Evolutionary conservation across 2,888 invertebrate genomes (phyloP).

Genomic region (Clusia tigrina): DNA sequence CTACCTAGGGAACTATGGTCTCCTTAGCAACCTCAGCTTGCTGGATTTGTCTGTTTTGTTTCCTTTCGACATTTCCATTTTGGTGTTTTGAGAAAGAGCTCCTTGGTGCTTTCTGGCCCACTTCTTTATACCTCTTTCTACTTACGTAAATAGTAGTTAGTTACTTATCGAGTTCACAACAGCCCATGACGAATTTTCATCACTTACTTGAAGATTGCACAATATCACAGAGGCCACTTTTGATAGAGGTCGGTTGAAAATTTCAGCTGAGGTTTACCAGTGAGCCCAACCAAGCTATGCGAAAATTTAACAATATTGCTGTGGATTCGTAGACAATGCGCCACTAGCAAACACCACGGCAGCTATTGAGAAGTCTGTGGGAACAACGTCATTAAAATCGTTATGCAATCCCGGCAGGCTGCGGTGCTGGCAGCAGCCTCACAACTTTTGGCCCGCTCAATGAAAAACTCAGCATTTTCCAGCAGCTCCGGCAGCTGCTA

Average conservation of each 20-base stretch:
- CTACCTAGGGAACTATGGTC: no score
- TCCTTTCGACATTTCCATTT: no score
- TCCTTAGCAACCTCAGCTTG: no score
- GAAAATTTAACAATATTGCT: constrained; percentile 9
- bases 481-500: not conserved
- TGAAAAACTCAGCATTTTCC: constrained; percentile 6
- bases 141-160: no score
- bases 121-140: no score
- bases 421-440: constrained; percentile 3
- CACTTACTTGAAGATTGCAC: constrained; percentile 4
- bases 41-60: no score
- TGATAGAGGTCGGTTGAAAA: not conserved
- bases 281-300: not conserved
- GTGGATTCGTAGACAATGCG: not conserved
- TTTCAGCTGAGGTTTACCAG: not conserved
- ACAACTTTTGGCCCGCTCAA: no score
- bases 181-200: not conserved
- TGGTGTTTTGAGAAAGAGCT: no score
- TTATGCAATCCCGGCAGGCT: constrained; percentile 26
- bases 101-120: no score
- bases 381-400: constrained; percentile 27
- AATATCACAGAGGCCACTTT: not conserved
- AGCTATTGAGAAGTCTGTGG: constrained; percentile 21
- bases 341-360: constrained; percentile 1
- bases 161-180: not conserved